Conservation (phyloP, 2,113 vertebrate species). For the Cyanoderma ruficeps region DNA sequence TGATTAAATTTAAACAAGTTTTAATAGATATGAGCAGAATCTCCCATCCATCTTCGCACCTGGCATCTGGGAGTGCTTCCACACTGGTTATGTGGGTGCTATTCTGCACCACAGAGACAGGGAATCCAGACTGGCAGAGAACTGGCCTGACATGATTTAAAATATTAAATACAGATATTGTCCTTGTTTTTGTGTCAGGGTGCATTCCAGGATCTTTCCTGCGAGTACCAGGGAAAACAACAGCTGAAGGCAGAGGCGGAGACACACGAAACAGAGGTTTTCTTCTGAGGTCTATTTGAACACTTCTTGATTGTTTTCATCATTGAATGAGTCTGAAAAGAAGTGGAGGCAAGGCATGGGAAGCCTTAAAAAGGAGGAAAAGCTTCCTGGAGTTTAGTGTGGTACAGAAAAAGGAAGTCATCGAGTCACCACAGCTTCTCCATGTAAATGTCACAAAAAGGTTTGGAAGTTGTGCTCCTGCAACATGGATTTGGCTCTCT, state of each 20-base stretch:
- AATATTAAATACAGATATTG: background rate
- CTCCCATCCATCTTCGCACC: background rate
- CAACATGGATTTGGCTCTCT: background rate
- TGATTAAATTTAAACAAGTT: background rate
- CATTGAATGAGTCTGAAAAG: background rate
- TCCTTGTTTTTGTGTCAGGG: background rate
- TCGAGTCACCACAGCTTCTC: background rate
- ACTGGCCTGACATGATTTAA: background rate
- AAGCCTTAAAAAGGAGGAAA: background rate
- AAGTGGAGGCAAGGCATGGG: background rate
- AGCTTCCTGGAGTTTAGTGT: background rate
- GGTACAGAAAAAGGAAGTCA: background rate
- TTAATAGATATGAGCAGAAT: background rate
- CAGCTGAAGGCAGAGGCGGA: background rate
- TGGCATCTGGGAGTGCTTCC: background rate
- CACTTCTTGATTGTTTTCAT: background rate
- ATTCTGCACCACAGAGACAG: background rate
- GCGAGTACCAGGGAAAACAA: accelerated
- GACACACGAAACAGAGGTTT: accelerated
- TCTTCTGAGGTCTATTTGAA: background rate
- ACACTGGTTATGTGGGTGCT: background rate
- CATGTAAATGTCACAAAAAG: background rate
- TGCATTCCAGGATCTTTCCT: background rate
- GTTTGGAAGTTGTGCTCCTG: background rate
- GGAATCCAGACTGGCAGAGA: background rate